Evolutionary conservation across 1,140 invertebrate genomes (phyloP).

Genomic region (Trichogramma pretiosum): DNA sequence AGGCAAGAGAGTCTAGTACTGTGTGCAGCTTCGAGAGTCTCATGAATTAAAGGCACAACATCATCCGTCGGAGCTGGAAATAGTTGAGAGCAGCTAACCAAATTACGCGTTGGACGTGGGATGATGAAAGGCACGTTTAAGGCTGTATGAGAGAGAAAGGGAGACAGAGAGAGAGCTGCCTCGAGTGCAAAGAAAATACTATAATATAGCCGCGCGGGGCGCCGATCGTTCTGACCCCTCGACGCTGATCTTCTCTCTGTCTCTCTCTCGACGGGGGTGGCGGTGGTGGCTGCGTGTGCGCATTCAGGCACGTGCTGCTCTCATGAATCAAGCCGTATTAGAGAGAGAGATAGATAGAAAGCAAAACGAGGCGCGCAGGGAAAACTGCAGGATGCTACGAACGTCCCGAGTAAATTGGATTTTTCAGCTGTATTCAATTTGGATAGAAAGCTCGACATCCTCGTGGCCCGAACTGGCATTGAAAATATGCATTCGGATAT

Average conservation of each 20-base stretch:
- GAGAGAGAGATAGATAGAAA: slow-evolving; percentile 20
- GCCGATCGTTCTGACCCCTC: slow-evolving; percentile 43
- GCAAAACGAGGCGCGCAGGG: not conserved
- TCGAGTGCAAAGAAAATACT: no score
- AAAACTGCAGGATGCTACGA: slow-evolving; percentile 27
- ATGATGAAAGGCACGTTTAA: slow-evolving; percentile 45
- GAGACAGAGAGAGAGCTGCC: slow-evolving; percentile 8
- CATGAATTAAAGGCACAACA: no score
- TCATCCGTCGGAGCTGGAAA: no score
- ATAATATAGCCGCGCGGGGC: no score
- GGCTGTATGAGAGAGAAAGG: slow-evolving; percentile 22
- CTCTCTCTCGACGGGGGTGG: no score
- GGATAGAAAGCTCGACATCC: no score
- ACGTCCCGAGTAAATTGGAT: slow-evolving; percentile 43
- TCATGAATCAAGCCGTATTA: slow-evolving; percentile 48
- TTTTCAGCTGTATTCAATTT: slow-evolving; percentile 44
- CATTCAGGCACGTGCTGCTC: slow-evolving; percentile 35
- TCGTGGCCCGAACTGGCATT: no score
- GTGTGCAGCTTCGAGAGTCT: no score
- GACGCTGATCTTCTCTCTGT: slow-evolving; percentile 5
- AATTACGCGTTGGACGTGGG: slow-evolving; percentile 39
- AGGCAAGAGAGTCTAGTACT: no score
- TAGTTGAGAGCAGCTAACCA: slow-evolving; percentile 42
- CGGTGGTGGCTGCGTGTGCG: no score
- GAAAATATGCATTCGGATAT: no score